Base-by-base conservation (phyloP, 1,140 invertebrate genomes). In the Anastrepha obliqua region DNA sequence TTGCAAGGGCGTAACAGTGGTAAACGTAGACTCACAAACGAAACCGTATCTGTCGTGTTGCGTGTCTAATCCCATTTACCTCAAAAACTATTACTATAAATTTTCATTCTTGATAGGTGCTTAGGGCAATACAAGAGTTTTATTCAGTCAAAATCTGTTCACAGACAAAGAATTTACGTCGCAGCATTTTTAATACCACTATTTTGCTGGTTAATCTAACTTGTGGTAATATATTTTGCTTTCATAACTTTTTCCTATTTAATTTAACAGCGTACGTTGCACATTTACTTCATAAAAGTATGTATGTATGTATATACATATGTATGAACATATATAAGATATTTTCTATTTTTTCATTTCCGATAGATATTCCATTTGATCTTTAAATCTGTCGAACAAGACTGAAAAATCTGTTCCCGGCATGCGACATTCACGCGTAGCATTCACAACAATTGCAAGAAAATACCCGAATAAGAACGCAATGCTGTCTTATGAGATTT, bases 361-460 rank as follows among this genome's bases (percentile, higher is more conserved):
- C 74, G 74, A 81, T 81, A 81, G 51, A 81, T 55, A 81, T 81
- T 81, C 74, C 47, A 74, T 74, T 44, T 44, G 67, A 42, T 47
- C 13, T 11, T 17, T 42, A 81, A 81, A 81, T 81, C 74, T 81
- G 74, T 81, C 47, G 74, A 81, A 81, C 74, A 81, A 29, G 74
- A 13, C 47, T 81, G 74, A 81, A 81, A 81, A 81, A 81, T 81
- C 74, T 81, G 74, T 81, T 81, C 44, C 74, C 47, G 74, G 74
- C 74, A 81, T 81, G 74, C 74, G 74, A 81, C 74, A 81, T 81
- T 81, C 74, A 81, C 74, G 74, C 74, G 74, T 11, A 81, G 74
- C 47, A 81, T 15, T 47, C 47, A 81, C 74, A 74, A 58, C 74
- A 81, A 81, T 42, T 47, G 70, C 42, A 70, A 65, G 6, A 65